phyloP scores from a whole-genome alignment of 2,113 vertebrate genomes.

The Callopanchax toddi region DNA sequence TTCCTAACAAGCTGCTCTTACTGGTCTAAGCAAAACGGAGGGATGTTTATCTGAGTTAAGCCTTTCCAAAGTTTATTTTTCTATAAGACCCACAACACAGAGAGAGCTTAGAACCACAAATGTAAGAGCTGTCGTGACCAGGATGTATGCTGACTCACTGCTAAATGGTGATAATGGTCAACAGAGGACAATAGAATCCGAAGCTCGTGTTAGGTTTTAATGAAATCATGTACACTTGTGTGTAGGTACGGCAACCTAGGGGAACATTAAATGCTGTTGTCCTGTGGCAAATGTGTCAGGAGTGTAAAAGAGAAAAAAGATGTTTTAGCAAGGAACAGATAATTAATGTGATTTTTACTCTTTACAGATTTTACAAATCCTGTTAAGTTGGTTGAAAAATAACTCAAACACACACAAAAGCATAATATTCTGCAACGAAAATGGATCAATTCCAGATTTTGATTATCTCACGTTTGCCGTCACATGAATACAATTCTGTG shows the following conservation, averaged over 20 bases:
- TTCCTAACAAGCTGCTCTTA: constrained; percentile 19
- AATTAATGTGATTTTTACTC: too few relatives aligned
- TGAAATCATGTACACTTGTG: neutral
- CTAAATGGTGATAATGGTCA: neutral
- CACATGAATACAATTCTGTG: neutral
- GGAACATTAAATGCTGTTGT: neutral
- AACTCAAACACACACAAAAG: too few relatives aligned
- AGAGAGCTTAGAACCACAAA: constrained; percentile 2
- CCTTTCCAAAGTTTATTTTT: neutral
- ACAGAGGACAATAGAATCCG: neutral
- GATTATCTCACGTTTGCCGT: neutral
- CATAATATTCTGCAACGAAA: too few relatives aligned
- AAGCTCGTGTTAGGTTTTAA: neutral
- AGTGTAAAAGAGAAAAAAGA: neutral
- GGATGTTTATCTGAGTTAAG: constrained; percentile 20
- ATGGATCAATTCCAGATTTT: too few relatives aligned
- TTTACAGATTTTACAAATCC: too few relatives aligned
- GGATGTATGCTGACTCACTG: neutral
- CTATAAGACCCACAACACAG: neutral
- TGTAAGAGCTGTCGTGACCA: constrained; percentile 5
- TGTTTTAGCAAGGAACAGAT: too few relatives aligned
- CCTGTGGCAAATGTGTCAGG: neutral
- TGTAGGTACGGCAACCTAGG: neutral
- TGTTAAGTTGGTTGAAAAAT: too few relatives aligned
- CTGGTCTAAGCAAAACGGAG: neutral